Evolutionary conservation across 2,888 invertebrate species (phyloP).

Genomic region (Drosophila peninsularis): DNA sequence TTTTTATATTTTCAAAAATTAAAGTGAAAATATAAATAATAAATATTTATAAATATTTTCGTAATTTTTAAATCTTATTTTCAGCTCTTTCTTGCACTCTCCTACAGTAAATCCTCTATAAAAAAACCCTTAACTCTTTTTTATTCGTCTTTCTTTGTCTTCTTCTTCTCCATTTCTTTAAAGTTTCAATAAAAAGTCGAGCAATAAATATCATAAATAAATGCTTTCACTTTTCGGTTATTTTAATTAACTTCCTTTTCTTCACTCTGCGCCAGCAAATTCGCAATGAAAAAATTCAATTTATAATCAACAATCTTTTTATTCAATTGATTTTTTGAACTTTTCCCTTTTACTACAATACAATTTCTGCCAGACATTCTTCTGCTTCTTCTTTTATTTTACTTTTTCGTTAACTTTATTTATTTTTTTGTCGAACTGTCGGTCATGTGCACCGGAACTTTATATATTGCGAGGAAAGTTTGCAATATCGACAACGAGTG

Average conservation of each 20-base stretch:
- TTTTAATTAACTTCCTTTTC: background rate
- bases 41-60: no score
- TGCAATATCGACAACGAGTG: conserved; percentile 27
- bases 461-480: conserved; percentile 37
- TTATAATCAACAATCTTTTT: conserved; percentile 1
- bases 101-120: no score
- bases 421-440: background rate
- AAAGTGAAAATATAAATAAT: no score
- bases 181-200: background rate
- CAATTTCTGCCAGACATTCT: conserved; percentile 4
- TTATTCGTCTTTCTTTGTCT: no score
- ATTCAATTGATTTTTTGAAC: conserved; percentile 1
- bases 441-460: conserved; percentile 32
- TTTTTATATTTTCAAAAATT: no score
- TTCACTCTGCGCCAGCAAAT: background rate
- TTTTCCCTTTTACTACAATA: conserved; percentile 11
- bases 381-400: background rate
- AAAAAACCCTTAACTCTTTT: no score
- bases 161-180: background rate
- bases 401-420: background rate
- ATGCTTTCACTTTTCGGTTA: background rate
- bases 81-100: no score
- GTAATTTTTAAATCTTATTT: no score
- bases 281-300: background rate
- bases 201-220: no score